Conservation (phyloP, 2,888 invertebrate species). For the Meteorus cinctellus region DNA sequence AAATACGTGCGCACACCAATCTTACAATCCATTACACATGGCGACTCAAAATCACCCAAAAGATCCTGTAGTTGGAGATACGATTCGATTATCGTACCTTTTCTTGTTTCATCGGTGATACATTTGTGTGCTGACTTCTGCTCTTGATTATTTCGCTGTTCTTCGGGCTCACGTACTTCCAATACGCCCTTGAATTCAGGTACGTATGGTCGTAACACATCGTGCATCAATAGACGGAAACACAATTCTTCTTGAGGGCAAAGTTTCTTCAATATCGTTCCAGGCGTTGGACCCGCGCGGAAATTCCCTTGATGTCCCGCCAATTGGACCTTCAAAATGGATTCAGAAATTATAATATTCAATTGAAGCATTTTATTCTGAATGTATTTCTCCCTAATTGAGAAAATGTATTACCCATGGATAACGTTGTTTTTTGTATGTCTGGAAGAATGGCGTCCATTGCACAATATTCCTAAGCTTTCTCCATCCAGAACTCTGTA, state of each 20-base stretch:
- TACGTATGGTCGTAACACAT: conserved; percentile 90
- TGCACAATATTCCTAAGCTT: conserved; percentile 95
- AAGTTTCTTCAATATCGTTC: conserved; percentile 94
- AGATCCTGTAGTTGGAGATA: conserved; percentile 95
- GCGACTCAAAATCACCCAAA: conserved; percentile 90
- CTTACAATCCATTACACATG: conserved; percentile 98
- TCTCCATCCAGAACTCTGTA: conserved; percentile 94
- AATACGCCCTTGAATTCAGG: conserved; percentile 91
- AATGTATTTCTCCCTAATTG: background rate
- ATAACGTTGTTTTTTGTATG: conserved; percentile 95
- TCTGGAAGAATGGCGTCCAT: conserved; percentile 98
- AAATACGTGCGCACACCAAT: conserved; percentile 95
- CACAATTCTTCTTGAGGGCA: conserved; percentile 93
- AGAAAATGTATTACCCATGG: conserved; percentile 83
- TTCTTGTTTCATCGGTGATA: conserved; percentile 50
- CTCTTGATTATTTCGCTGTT: conserved; percentile 56
- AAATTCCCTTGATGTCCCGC: conserved; percentile 97
- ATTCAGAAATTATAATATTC: conserved; percentile 1
- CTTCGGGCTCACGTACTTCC: conserved; percentile 68
- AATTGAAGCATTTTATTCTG: background rate
- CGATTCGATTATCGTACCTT: conserved; percentile 65
- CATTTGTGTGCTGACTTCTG: conserved; percentile 49
- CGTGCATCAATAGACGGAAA: conserved; percentile 90
- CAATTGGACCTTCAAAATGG: conserved; percentile 78
- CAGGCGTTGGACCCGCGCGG: conserved; percentile 93